These are phyloP conservation scores for Rotaria macrura DNA, from an alignment of 2,888 invertebrate genomes.

Conservation along the genomic window DNA sequence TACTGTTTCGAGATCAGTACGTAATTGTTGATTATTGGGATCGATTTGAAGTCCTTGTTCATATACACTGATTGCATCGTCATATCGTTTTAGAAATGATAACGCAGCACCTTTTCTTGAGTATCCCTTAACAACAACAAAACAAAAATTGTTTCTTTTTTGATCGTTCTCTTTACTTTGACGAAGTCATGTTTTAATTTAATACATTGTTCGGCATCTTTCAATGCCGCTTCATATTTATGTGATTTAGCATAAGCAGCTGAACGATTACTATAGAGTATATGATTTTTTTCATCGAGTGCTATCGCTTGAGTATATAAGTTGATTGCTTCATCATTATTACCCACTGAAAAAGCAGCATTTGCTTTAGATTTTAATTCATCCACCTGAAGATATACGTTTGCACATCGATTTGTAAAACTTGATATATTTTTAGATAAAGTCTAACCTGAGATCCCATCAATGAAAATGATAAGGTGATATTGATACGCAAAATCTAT, in stretches of 20 bases:
- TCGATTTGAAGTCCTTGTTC: slow-evolving; percentile 63
- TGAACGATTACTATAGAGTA: slow-evolving; percentile 78
- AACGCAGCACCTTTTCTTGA: slow-evolving; percentile 77
- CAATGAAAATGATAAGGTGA: no score
- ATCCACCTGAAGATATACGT: slow-evolving; percentile 53
- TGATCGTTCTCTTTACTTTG: no score
- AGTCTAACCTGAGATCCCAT: neutral
- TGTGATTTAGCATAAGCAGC: slow-evolving; percentile 75
- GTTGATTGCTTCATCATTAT: slow-evolving; percentile 67
- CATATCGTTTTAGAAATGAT: slow-evolving; percentile 62
- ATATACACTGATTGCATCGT: slow-evolving; percentile 68
- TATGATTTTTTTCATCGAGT: slow-evolving; percentile 70
- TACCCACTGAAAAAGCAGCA: slow-evolving; percentile 65
- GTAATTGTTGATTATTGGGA: slow-evolving; percentile 63
- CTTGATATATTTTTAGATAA: no score
- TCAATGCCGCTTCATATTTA: slow-evolving; percentile 63
- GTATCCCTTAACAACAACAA: slow-evolving; percentile 56
- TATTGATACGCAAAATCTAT: no score
- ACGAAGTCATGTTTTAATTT: slow-evolving; percentile 62
- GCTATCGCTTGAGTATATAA: slow-evolving; percentile 70
- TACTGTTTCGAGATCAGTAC: slow-evolving; percentile 61
- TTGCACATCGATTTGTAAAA: no score
- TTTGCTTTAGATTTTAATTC: slow-evolving; percentile 77
- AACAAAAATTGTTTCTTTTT: no score
- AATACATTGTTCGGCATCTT: slow-evolving; percentile 74